These are phyloP conservation scores for Stigmatopora argus DNA, from an alignment of 2,113 vertebrate species.

Conservation along the genomic window DNA sequence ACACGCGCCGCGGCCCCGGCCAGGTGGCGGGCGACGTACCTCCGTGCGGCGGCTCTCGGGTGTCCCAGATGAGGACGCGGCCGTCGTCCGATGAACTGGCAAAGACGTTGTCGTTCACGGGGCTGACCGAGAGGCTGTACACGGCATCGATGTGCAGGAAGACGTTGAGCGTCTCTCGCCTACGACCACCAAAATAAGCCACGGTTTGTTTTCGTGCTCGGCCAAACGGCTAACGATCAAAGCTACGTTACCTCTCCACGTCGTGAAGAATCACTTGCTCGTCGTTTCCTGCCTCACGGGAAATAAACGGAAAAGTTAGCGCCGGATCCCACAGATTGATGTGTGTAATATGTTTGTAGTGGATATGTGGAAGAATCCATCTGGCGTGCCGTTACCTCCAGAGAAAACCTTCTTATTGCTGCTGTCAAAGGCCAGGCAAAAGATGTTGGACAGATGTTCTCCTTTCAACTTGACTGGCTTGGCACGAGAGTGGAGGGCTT, in stretches of 20 bases:
- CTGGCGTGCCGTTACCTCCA: slow-evolving; percentile 76
- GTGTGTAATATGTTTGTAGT: too few relatives aligned
- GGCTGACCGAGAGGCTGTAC: slow-evolving; percentile 96
- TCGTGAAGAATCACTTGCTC: slow-evolving; percentile 99
- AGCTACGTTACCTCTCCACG: slow-evolving; percentile 83
- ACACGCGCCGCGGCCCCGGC: too few relatives aligned
- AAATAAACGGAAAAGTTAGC: slow-evolving; percentile 17
- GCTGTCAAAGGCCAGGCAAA: slow-evolving; percentile 96
- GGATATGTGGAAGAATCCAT: background rate
- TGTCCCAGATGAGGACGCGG: slow-evolving; percentile 98
- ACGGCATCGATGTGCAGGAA: slow-evolving; percentile 97
- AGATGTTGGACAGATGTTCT: slow-evolving; percentile 97
- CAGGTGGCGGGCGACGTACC: slow-evolving; percentile 59
- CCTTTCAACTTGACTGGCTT: slow-evolving; percentile 94
- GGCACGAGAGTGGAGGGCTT: slow-evolving; percentile 85
- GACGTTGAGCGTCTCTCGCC: slow-evolving; percentile 91
- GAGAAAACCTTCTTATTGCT: slow-evolving; percentile 93
- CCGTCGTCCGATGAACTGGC: slow-evolving; percentile 97
- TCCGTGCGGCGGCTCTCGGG: slow-evolving; percentile 89
- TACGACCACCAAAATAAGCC: slow-evolving; percentile 38
- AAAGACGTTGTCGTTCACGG: slow-evolving; percentile 96
- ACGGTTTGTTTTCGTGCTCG: background rate
- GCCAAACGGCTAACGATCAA: background rate
- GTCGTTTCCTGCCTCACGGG: slow-evolving; percentile 81
- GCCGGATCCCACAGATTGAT: too few relatives aligned